Evolutionary conservation across 2,888 invertebrate genomes (phyloP).

Genomic region (Anarsia innoxiella): DNA sequence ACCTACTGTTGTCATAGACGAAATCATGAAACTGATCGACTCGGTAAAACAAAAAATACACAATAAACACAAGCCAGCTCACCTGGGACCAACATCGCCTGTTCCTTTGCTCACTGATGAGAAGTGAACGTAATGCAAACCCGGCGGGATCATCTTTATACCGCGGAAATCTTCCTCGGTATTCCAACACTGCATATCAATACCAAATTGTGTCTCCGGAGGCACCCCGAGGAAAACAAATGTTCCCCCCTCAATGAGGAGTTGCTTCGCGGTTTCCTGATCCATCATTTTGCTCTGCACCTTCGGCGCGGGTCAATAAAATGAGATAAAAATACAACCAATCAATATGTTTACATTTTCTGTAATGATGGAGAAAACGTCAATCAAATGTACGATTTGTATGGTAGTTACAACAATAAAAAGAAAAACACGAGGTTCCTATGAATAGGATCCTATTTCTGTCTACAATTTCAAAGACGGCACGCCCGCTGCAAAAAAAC

Average conservation of each 20-base stretch:
- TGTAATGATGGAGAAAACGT: neutral
- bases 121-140: constrained; percentile 94
- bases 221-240: constrained; percentile 92
- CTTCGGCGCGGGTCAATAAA: constrained; percentile 27
- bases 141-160: constrained; percentile 99
- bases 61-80: constrained; percentile 13
- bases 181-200: constrained; percentile 88
- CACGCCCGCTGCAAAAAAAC: too few species aligned
- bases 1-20: too few species aligned
- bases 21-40: too few species aligned
- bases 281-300: constrained; percentile 68
- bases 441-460: too few species aligned
- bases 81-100: constrained; percentile 81
- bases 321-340: constrained; percentile 32
- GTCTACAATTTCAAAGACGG: too few species aligned
- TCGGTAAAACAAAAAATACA: neutral
- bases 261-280: constrained; percentile 82
- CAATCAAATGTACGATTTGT: too few species aligned
- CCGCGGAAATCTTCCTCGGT: constrained; percentile 95
- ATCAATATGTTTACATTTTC: constrained; percentile 43
- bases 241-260: constrained; percentile 88
- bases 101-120: constrained; percentile 78
- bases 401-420: too few species aligned
- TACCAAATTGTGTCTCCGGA: constrained; percentile 95
- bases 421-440: too few species aligned